Conservation (phyloP, 2,113 vertebrate genomes). For the Mobula hypostoma region DNA sequence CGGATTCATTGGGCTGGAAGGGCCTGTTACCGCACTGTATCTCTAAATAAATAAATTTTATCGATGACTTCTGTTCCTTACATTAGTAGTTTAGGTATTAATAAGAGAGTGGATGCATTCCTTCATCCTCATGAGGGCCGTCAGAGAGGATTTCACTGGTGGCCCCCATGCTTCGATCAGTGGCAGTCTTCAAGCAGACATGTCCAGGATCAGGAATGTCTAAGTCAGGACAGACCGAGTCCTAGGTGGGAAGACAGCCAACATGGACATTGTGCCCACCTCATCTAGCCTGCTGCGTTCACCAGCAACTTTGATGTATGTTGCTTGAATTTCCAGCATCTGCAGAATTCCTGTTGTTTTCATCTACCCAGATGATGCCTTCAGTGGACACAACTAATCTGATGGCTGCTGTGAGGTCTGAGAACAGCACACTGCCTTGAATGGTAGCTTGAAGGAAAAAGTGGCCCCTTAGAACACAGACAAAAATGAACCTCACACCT, state of each 20-base stretch:
- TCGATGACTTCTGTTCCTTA: too few species aligned
- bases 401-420: too few species aligned
- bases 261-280: neutral
- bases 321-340: too few species aligned
- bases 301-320: too few species aligned
- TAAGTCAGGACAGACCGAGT: neutral
- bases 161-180: neutral
- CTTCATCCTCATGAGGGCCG: too few species aligned
- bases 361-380: neutral
- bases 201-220: neutral
- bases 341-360: too few species aligned
- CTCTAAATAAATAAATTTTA: too few species aligned
- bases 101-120: neutral
- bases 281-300: too few species aligned
- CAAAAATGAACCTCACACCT: too few species aligned
- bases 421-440: neutral
- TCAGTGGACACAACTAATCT: neutral
- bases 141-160: neutral
- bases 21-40: too few species aligned
- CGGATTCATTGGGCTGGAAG: too few species aligned
- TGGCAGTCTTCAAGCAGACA: neutral
- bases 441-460: neutral
- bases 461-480: neutral
- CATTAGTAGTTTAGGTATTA: too few species aligned
- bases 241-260: neutral